Conservation (phyloP, 2,888 invertebrate genomes). For the Cantharis rufa region DNA sequence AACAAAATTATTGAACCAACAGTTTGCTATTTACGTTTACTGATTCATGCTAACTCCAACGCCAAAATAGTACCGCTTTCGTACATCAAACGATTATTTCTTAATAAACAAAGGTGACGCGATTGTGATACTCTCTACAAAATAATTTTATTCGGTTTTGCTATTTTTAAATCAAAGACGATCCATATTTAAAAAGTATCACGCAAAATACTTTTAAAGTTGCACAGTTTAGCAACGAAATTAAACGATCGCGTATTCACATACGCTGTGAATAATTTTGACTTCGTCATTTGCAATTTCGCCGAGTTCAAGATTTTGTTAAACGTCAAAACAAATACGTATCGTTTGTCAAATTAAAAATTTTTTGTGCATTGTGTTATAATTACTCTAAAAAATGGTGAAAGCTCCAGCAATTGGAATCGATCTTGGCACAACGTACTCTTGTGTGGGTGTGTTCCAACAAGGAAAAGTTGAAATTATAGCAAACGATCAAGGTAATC, state of each 20-base stretch:
- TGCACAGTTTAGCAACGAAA: neutral
- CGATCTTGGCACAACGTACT: constrained; percentile 85
- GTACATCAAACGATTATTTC: neutral
- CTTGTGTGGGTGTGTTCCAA: constrained; percentile 81
- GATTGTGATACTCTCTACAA: neutral
- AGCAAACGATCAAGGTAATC: constrained; percentile 87
- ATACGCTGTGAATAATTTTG: neutral
- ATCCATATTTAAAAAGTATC: neutral
- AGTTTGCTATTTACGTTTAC: constrained; percentile 22
- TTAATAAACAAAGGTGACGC: neutral
- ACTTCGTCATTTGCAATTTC: neutral
- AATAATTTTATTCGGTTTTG: neutral
- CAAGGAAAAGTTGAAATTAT: constrained; percentile 85
- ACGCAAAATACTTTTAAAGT: neutral
- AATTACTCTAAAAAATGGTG: constrained; percentile 44
- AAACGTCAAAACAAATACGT: constrained; percentile 7
- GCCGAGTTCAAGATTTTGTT: neutral
- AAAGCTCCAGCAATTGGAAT: constrained; percentile 73
- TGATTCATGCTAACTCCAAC: constrained; percentile 8
- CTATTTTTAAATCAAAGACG: neutral
- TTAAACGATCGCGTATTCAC: neutral
- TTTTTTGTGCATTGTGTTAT: neutral
- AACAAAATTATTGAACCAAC: constrained; percentile 23
- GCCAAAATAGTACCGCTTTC: constrained; percentile 4
- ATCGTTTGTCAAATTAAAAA: constrained; percentile 7